phyloP scores from a whole-genome alignment of 2,888 invertebrate genomes.

The Trisateles emortualis region DNA sequence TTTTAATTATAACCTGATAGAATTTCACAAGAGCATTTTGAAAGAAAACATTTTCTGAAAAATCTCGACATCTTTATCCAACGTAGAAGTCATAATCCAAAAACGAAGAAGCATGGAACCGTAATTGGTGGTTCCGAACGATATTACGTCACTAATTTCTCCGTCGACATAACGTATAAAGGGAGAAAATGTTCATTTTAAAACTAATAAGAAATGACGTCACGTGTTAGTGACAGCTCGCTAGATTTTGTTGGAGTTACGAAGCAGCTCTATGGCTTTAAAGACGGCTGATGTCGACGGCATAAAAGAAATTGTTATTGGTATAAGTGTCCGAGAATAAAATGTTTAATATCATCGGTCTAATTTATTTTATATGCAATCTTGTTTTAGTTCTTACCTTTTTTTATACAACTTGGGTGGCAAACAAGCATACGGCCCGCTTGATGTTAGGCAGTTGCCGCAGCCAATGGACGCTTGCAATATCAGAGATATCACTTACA shows the following conservation, averaged over 20 bases:
- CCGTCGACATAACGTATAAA: slow-evolving; percentile 5
- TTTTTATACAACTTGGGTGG: no score
- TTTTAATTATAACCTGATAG: no score
- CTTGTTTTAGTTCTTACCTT: no score
- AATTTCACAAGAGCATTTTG: neutral
- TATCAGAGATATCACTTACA: no score
- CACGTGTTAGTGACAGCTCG: slow-evolving; percentile 30
- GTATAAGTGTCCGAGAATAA: neutral
- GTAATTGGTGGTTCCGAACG: neutral
- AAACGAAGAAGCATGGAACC: neutral
- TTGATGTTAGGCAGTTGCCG: no score
- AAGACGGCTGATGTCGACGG: slow-evolving; percentile 5
- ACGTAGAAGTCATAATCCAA: neutral
- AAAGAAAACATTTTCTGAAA: neutral
- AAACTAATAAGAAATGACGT: slow-evolving; percentile 37
- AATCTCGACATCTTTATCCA: neutral
- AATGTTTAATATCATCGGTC: no score
- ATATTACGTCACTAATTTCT: slow-evolving; percentile 13
- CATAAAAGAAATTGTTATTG: neutral
- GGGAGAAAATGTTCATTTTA: slow-evolving; percentile 34
- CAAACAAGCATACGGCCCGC: no score
- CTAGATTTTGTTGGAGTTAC: slow-evolving; percentile 25
- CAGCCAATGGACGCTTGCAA: no score
- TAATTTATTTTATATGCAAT: no score
- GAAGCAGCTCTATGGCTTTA: slow-evolving; percentile 14